Base-by-base conservation (phyloP, 1,140 invertebrate genomes). In the Drosophila mojavensis region DNA sequence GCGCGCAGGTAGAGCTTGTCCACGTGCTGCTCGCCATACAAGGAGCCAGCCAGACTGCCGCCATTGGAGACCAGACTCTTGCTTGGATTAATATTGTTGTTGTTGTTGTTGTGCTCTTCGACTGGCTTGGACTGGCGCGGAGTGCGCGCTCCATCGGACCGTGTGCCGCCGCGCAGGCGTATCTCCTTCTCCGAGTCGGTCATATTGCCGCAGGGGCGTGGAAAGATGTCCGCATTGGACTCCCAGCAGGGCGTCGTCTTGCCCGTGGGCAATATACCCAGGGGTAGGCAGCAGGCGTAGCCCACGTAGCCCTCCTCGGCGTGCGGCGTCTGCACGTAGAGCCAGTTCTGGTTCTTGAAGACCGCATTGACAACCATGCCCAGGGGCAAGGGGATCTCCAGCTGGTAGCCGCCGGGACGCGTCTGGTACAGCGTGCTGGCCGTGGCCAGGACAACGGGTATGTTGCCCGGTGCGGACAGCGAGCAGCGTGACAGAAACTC, bases 321-420 rank as follows among this genome's bases (percentile, higher is more conserved):
- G 72, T 96, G 96, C 2, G 96, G 95, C 1, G 96, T 97, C 89
- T 97, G 96, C 1, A 96, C 96, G 79, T 97, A 97, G 2, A 97
- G 90, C 96, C 96, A 97, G 73, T 94, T 94, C 74, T 96, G 95
- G 77, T 96, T 97, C 92, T 96, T 96, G 91, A 97, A 97, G 5
- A 97, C 95, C 0, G 96, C 96, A 86, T 97, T 97, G 0, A 97
- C 96, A 3, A 97, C 96, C 90, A 96, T 97, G 7, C 96, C 96
- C 53, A 97, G 92, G 0, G 96, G 96, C 58, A 97, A 86, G 0
- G 94, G 93, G 39, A 96, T 93, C 91, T 97, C 96, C 20, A 94
- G 93, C 83, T 96, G 96, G 54, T 93, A 94, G 17, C 95, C 95
- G 13, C 94, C 95, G 0, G 93, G 85, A 51, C 95, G 94, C 0